Conservation (phyloP, 2,888 invertebrate genomes). For the Tetragonisca angustula region DNA sequence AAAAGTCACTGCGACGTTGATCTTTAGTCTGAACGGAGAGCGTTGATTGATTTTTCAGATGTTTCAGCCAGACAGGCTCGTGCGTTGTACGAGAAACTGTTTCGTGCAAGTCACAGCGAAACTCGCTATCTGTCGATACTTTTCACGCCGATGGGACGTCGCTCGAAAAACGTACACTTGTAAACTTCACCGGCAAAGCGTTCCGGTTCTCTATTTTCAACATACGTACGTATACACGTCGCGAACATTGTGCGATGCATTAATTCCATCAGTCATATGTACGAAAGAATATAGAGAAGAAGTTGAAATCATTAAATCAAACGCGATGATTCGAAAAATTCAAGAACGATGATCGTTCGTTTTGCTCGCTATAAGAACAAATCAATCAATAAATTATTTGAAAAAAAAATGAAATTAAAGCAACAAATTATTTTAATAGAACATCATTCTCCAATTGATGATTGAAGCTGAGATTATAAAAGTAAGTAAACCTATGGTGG, state of each 20-base stretch:
- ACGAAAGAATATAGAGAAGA: neutral
- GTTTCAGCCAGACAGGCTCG: neutral
- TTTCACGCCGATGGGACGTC: neutral
- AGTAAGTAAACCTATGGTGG: too few relatives aligned
- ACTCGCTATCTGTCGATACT: neutral
- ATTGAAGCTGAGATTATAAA: too few relatives aligned
- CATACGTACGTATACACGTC: neutral
- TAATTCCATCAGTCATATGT: conserved; percentile 1
- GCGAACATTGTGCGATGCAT: conserved; percentile 6
- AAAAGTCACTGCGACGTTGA: neutral
- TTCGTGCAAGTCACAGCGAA: conserved; percentile 1
- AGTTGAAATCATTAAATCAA: neutral
- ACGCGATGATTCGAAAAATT: neutral
- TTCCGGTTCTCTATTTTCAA: neutral
- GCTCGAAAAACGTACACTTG: conserved; percentile 29
- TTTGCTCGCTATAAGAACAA: conserved; percentile 1
- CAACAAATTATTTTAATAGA: too few relatives aligned
- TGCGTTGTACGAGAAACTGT: conserved; percentile 5
- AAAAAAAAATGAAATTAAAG: too few relatives aligned
- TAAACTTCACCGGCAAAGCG: conserved; percentile 33
- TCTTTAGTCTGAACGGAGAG: too few relatives aligned
- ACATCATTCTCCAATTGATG: too few relatives aligned
- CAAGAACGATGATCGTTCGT: neutral
- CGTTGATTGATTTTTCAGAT: conserved; percentile 1
- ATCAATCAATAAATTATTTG: too few relatives aligned